Conservation (phyloP, 2,888 invertebrate species). For the Papilio protenor region DNA sequence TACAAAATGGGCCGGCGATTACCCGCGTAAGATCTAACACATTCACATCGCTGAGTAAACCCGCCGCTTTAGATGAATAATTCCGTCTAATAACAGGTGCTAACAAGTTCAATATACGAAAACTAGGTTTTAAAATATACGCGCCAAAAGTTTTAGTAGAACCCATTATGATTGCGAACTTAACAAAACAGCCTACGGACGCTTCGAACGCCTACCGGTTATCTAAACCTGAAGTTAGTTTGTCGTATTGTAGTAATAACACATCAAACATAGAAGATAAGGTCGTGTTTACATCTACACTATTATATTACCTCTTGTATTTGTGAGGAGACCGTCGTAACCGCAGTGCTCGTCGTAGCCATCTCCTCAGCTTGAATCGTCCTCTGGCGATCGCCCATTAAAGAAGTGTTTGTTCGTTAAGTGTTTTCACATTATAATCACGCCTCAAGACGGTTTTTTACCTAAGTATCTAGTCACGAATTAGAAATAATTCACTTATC, state of each 20-base stretch:
- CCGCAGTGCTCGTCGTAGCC: constrained; percentile 78
- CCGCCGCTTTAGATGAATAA: constrained; percentile 64
- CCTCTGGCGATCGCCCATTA: constrained; percentile 73
- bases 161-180: constrained; percentile 52
- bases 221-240: constrained; percentile 42
- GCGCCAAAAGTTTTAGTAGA: constrained; percentile 50
- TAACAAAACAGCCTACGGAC: constrained; percentile 35
- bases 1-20: constrained; percentile 97
- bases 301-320: constrained; percentile 69
- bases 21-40: constrained; percentile 93
- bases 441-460: constrained; percentile 32
- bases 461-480: constrained; percentile 45
- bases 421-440: constrained; percentile 55
- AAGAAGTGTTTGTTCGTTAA: constrained; percentile 51
- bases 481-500: constrained; percentile 44
- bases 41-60: constrained; percentile 88
- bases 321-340: constrained; percentile 71
- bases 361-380: constrained; percentile 65
- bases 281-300: constrained; percentile 48
- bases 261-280: constrained; percentile 69
- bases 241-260: constrained; percentile 52
- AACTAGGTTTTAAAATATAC: constrained; percentile 51
- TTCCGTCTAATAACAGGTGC: constrained; percentile 46
- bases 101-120: constrained; percentile 39
- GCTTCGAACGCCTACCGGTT: constrained; percentile 45